Conservation (phyloP, 2,888 invertebrate species). For the Macrosiphum euphorbiae region DNA sequence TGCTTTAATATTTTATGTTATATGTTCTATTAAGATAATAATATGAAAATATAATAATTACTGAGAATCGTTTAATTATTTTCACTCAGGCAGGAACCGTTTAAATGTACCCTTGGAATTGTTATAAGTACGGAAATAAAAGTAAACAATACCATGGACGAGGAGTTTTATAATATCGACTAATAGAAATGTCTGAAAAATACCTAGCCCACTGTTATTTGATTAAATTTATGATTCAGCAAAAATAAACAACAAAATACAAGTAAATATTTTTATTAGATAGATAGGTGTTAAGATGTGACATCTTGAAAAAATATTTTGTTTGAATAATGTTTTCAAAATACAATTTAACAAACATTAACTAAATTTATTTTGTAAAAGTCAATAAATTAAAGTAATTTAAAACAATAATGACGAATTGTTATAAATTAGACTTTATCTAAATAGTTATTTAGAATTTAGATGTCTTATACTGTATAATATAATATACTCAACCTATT, state of each 20-base stretch:
- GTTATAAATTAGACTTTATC: background rate
- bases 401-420: background rate
- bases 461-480: background rate
- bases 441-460: background rate
- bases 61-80: background rate
- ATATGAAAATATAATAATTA: background rate
- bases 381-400: background rate
- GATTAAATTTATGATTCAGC: background rate
- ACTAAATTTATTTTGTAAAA: background rate
- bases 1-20: background rate
- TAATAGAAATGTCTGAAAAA: background rate
- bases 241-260: background rate
- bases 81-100: background rate
- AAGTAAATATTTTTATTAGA: background rate
- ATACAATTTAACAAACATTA: background rate
- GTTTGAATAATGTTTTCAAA: background rate
- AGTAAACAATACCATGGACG: background rate
- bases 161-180: background rate
- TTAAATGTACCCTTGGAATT: background rate
- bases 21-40: background rate
- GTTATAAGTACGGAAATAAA: background rate
- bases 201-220: background rate
- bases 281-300: background rate
- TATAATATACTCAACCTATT: no score
- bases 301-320: background rate